Evolutionary conservation across 2,797 vertebrate genomes (phyloP).

Genomic region (Catamblyrhynchus diadema): DNA sequence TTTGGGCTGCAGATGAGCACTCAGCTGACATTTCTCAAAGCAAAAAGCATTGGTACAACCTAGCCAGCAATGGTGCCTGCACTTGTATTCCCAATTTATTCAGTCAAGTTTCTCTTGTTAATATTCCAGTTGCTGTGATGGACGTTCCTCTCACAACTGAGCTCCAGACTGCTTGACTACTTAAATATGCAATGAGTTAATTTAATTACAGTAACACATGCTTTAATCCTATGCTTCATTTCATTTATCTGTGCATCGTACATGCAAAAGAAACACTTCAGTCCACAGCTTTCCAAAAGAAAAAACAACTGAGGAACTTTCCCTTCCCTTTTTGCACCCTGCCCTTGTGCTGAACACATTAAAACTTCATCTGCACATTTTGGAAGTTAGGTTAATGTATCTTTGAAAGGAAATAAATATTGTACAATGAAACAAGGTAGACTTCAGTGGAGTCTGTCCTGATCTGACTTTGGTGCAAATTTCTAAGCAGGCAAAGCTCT

Average conservation of each 20-base stretch:
- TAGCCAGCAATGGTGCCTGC: background rate
- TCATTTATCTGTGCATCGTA: background rate
- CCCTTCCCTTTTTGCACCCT: background rate
- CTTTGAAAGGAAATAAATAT: background rate
- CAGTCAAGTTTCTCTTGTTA: background rate
- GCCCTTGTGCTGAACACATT: background rate
- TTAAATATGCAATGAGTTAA: background rate
- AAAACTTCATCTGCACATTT: background rate
- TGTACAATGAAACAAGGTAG: background rate
- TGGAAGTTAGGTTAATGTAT: background rate
- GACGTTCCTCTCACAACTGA: background rate
- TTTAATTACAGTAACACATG: background rate
- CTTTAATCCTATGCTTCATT: background rate
- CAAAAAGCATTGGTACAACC: background rate
- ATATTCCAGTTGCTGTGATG: background rate
- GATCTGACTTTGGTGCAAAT: background rate
- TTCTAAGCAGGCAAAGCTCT: background rate
- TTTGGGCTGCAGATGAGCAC: background rate
- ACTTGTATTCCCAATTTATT: background rate
- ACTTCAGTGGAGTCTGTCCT: background rate
- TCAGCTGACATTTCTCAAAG: conserved; percentile 2
- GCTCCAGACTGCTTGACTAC: background rate
- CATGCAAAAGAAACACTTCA: background rate
- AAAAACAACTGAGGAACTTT: background rate
- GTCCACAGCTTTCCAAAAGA: background rate